phyloP scores from a whole-genome alignment of 2,113 vertebrate species.

The Psilopsiagon aymara region DNA sequence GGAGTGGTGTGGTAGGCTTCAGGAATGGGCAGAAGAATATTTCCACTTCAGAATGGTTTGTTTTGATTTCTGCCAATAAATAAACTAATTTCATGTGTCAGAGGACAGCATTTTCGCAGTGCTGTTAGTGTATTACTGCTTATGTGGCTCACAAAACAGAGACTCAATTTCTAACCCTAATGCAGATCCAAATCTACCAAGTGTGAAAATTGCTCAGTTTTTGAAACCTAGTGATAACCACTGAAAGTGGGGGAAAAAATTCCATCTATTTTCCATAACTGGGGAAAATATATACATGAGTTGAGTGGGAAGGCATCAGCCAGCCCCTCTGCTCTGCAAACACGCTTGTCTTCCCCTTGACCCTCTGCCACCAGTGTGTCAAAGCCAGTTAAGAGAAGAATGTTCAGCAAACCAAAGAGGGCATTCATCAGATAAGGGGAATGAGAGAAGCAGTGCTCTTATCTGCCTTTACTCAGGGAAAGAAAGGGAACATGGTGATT shows the following conservation, averaged over 20 bases:
- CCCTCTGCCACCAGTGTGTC: neutral
- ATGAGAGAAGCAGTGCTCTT: neutral
- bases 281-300: rapidly evolving
- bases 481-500: neutral
- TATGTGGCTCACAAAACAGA: neutral
- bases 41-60: slow-evolving; percentile 18
- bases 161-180: neutral
- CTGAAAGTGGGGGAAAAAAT: neutral
- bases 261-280: rapidly evolving
- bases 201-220: neutral
- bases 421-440: neutral
- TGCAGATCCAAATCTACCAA: rapidly evolving
- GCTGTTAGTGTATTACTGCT: neutral
- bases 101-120: neutral
- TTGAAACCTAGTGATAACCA: neutral
- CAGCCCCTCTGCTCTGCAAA: neutral
- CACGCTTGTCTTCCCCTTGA: rapidly evolving
- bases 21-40: slow-evolving; percentile 16
- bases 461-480: neutral
- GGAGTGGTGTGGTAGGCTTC: neutral
- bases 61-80: slow-evolving; percentile 22
- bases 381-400: neutral
- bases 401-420: neutral
- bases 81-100: neutral
- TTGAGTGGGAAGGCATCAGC: rapidly evolving